Base-by-base conservation (phyloP, 2,888 invertebrate genomes). In the Sphaeridia pumilis region DNA sequence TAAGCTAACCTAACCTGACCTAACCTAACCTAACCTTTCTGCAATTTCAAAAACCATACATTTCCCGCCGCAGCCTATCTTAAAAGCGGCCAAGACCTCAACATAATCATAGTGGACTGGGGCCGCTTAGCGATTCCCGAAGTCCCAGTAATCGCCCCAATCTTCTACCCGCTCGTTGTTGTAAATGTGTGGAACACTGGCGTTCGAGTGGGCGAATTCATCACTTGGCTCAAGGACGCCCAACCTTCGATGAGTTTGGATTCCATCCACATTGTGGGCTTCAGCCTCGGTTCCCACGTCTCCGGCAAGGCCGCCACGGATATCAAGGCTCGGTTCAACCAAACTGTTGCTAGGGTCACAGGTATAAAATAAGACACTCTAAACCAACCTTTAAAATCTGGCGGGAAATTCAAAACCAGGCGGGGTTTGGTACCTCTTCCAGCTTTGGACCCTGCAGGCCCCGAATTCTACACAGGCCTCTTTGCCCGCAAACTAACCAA, bases 381-480 rank as follows among this genome's bases (percentile, higher is more conserved):
- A 12, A 31, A 10, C 10, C 10, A 12, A 31, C 34, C 34, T 31
- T 12, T 14, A 31, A 14, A 31, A 31, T 31, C 10, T 31, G 38
- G 38, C 12, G n/a, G n/a, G n/a, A n/a, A n/a, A n/a, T n/a, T n/a
- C n/a, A n/a, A n/a, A n/a, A n/a, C n/a, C n/a, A n/a, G n/a, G n/a
- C n/a, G n/a, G n/a, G n/a, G n/a, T n/a, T n/a, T n/a, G n/a, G n/a
- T n/a, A n/a, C n/a, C n/a, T n/a, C n/a, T n/a, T n/a, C n/a, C 31
- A 50, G 52, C 52, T 1, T 27, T 52, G 2, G 52, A 52, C 25
- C 52, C 52, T 3, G 52, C 52, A 5, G 52, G 52, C 26, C 52
- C 52, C 7, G 52, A 52, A 41, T 52, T 52, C 24, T 52, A 52
- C 17, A 52, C 52, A 10, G 52, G 52, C 1, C n/a, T 52, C 12